Evolutionary conservation across 2,113 vertebrate species (phyloP), one percentile per base, ranked within the genome.

Genomic region (Brachyistius frenatus): DNA sequence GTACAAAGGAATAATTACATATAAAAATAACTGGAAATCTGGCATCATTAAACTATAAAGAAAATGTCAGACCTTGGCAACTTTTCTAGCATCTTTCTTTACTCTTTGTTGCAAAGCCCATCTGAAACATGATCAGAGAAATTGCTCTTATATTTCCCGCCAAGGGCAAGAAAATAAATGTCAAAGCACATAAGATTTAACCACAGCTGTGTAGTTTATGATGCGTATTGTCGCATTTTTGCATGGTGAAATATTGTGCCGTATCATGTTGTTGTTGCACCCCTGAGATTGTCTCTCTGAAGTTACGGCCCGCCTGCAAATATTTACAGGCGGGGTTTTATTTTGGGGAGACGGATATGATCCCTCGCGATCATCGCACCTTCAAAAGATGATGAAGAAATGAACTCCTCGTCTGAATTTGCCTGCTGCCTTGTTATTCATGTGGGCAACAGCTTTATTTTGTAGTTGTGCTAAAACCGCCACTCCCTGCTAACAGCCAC

Each of bases 401-500:
- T 47, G 10, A 68, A 61, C 52, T 0, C 32, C 31, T 2, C 13
- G 37, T 62, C 9, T 69, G 39, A 39, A 31, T 31, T 41, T 41
- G 9, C 46, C 36, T 23, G 23, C 53, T 79, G 52, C 52, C 36
- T 58, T 50, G 49, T 4, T 58, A 61, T 69, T 83, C 36, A 74
- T 3, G 37, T 66, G 76, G 63, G 62, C 76, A 73, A 13, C n/a
- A 0, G 7, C 67, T 55, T 7, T 56, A 46, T 58, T 14, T 35
- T 57, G 62, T 41, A 62, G 61, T 72, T 10, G 44, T 39, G 53
- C 52, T 33, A 30, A 58, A 58, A 57, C 13, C 7, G 62, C 57
- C 61, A 4, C 72, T 72, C 63, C 63, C 58, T 73, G 14, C 80
- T 64, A 71, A 67, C 68, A n/a, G 66, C 64, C 50, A 15, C 50